Base-by-base conservation (phyloP, 2,888 invertebrate species). In the Drosophila mimica region DNA sequence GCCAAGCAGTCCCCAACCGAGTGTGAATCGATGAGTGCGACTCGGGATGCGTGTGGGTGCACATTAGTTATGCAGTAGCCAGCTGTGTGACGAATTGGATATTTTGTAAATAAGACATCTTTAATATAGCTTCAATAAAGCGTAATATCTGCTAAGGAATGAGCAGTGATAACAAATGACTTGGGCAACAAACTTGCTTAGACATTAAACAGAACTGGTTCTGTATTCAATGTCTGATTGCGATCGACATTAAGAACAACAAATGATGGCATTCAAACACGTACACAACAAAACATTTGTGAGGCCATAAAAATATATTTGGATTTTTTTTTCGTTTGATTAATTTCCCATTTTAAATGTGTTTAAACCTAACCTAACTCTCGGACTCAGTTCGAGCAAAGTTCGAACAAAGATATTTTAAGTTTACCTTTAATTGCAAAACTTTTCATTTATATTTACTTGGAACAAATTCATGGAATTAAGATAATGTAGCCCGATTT, bases 1-100 rank as follows among this genome's bases (percentile, higher is more conserved):
- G 30, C 43, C 36, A 38, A 13, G 28, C 40, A n/a, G 40, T 17
- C 54, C 65, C 74, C 61, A 85, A 56, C 67, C 8, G 64, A 76
- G 83, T 83, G 83, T 88, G 86, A 90, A 83, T 82, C 76, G 86
- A 76, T 81, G 56, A 66, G 59, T 80, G 69, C 60, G 49, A 49
- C 53, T 59, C 36, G 57, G 33, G 40, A 65, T 78, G 64, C 49
- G 75, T 78, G 81, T 88, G 72, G 63, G 74, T 67, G 79, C 38
- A 5, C 49, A 70, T 66, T 57, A 56, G 67, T 34, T 57, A 58
- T 36, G 40, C 31, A 60, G 71, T 70, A 73, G 71, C 84, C 75
- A 86, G 75, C 84, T 90, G 89, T 73, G 91, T 84, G 88, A 89
- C 89, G 84, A 79, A 90, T 86, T 67, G 67, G 31, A 54, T 90